Evolutionary conservation across 2,797 vertebrate species (phyloP), one percentile per base, ranked within the genome.

Genomic region (Ctenopoma multispine): DNA sequence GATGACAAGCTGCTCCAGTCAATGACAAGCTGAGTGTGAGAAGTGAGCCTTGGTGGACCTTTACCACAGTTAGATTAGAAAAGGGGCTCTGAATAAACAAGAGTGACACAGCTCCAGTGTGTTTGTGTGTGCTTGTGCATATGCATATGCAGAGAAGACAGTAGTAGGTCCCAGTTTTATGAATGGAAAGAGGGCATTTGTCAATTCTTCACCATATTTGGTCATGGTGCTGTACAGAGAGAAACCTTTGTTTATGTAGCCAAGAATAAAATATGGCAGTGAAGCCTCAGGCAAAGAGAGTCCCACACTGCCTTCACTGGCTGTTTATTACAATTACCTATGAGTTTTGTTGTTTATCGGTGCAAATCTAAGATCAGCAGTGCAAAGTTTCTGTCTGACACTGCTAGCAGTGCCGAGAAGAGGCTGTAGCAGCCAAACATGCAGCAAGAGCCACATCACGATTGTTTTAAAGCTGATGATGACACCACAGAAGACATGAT

Each of bases 131-230:
- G 12, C 13, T 36, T 4, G 51, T 4, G 36, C 41, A 44, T 3
- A 36, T 41, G 48, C 29, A 17, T 74, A 69, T 76, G 74, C 72
- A 13, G 18, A 59, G 66, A 67, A 75, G 75, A 61, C 63, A 67
- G 81, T 84, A 85, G 85, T 85, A 64, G 68, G 41, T 79, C 60
- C 66, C 40, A 20, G 69, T 91, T 93, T 94, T 93, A 92, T 94
- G 91, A 94, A 94, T 93, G 92, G 88, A 87, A 92, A 88, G 70
- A 80, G 64, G 53, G 74, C 87, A 93, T 92, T 86, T 90, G 91
- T 91, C 89, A 91, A 85, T 89, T 92, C 87, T 90, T 93, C 86
- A 82, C 93, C 92, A 93, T 94, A 94, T 94, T 94, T 93, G 91
- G 93, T 87, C 86, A 92, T 72, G 54, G 83, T 80, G 86, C 83